Evolutionary conservation across 2,797 vertebrate species (phyloP).

Genomic region (Eremophila alpestris): DNA sequence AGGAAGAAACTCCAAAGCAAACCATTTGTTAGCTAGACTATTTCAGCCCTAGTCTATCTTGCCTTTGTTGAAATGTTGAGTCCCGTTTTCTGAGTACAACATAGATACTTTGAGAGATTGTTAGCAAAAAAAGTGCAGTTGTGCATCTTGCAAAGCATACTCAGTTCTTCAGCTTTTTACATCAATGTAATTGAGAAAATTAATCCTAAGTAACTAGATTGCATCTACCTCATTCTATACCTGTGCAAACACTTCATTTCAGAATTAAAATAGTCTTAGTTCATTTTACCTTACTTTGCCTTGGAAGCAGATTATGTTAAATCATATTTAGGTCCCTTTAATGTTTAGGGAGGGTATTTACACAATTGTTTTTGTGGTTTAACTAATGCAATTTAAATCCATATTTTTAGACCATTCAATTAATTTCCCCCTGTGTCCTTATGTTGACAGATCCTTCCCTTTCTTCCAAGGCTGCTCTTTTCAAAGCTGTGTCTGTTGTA

Average conservation of each 20-base stretch:
- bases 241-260: neutral
- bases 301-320: neutral
- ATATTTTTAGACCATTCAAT: neutral
- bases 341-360: neutral
- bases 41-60: neutral
- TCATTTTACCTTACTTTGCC: neutral
- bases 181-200: neutral
- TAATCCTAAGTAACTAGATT: neutral
- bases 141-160: neutral
- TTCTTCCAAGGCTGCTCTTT: neutral
- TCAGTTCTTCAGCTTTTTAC: neutral
- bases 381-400: neutral
- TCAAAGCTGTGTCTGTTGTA: neutral
- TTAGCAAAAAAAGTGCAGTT: neutral
- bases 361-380: neutral
- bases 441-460: neutral
- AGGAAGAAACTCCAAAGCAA: neutral
- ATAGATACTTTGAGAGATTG: neutral
- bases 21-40: neutral
- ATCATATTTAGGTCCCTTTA: neutral
- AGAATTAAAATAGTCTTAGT: neutral
- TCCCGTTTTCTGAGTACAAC: neutral
- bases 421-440: neutral
- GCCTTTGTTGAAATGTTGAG: neutral
- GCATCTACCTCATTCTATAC: neutral